Evolutionary conservation across 2,113 vertebrate genomes (phyloP).

Genomic region (Bos javanicus): DNA sequence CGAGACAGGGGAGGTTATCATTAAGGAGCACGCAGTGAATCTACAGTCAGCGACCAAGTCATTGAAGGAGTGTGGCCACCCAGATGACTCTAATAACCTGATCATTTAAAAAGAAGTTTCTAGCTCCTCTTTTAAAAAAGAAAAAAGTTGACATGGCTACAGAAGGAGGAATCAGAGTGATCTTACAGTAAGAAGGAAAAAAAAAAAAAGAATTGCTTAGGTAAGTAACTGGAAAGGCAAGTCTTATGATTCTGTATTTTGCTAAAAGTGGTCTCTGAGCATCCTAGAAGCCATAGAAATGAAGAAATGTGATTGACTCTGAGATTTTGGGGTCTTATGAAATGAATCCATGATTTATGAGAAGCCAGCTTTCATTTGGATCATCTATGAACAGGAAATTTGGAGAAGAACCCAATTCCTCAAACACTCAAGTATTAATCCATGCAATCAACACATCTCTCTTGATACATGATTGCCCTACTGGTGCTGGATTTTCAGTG

Average conservation of each 20-base stretch:
- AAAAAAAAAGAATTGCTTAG: neutral
- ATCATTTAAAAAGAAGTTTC: neutral
- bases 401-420: neutral
- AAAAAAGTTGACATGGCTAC: neutral
- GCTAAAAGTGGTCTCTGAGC: neutral
- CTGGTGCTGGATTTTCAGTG: neutral
- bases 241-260: neutral
- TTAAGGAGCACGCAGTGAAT: conserved; percentile 1
- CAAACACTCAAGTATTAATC: neutral
- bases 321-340: neutral
- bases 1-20: conserved; percentile 61
- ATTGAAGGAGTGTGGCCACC: neutral
- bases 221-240: neutral
- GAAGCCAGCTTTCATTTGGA: neutral
- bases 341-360: neutral
- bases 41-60: neutral
- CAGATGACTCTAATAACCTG: neutral
- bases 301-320: neutral
- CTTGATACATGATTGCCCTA: fast-evolving
- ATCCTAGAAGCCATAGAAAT: neutral
- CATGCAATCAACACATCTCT: neutral
- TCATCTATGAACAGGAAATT: neutral
- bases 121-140: neutral
- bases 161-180: neutral
- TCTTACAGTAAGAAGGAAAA: neutral